Percentiles rank a stretch among this genome's conserved stretches.
These are phyloP conservation scores for Agrochola lota DNA, from an alignment of 2,888 invertebrate genomes.

Conservation along the genomic window DNA sequence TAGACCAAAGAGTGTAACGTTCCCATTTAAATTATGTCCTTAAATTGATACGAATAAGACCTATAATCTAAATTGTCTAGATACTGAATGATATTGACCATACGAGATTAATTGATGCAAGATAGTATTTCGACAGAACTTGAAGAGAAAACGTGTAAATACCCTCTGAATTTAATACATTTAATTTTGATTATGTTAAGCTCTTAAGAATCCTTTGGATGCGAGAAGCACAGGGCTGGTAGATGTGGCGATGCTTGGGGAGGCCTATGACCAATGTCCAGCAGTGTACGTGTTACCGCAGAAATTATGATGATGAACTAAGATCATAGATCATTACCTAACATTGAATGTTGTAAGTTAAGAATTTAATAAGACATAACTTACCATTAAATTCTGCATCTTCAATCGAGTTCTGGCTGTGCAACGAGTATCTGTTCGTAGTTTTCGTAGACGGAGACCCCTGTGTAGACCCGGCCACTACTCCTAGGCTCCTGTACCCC, in stretches of 20 bases:
- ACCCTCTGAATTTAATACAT: neutral
- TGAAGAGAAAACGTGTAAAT: neutral
- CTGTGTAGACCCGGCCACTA: slow-evolving; percentile 90
- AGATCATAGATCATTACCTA: too few relatives aligned
- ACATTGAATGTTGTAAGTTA: too few relatives aligned
- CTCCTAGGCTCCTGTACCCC: slow-evolving; percentile 95
- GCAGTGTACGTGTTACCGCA: neutral
- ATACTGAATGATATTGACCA: slow-evolving; percentile 13
- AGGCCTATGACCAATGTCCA: neutral
- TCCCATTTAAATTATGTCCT: slow-evolving; percentile 36
- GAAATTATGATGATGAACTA: neutral
- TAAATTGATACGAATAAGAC: slow-evolving; percentile 17
- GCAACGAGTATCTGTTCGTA: slow-evolving; percentile 92
- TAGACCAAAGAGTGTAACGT: slow-evolving; percentile 23
- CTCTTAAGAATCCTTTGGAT: neutral
- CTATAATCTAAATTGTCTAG: slow-evolving; percentile 13
- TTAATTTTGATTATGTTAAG: neutral
- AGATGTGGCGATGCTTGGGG: neutral
- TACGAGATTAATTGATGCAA: slow-evolving; percentile 22
- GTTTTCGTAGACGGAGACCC: slow-evolving; percentile 88
- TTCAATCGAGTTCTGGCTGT: slow-evolving; percentile 93
- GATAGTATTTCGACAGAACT: neutral
- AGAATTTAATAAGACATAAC: slow-evolving; percentile 58
- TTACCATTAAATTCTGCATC: slow-evolving; percentile 93
- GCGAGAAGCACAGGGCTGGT: neutral